These are phyloP conservation scores for Nematolebias whitei DNA, from an alignment of 2,113 vertebrate genomes.

Conservation along the genomic window DNA sequence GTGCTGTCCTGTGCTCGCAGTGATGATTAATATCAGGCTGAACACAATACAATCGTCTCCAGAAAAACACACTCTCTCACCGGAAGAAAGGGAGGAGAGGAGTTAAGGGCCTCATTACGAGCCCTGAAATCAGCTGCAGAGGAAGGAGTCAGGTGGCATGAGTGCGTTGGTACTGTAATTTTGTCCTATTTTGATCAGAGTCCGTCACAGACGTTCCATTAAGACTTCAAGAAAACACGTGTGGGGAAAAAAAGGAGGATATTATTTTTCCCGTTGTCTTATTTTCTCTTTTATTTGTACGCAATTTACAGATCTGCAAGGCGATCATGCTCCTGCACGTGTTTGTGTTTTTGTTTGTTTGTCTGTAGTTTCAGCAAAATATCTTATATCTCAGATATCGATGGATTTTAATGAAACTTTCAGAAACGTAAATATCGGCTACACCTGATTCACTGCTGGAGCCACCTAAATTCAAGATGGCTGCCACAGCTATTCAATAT, in stretches of 20 bases:
- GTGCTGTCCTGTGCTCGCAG: too few relatives aligned
- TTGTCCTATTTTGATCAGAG: neutral
- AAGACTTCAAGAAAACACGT: neutral
- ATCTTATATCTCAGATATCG: too few relatives aligned
- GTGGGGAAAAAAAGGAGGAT: neutral
- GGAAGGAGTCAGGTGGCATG: neutral
- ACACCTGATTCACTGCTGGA: too few relatives aligned
- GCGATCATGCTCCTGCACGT: too few relatives aligned
- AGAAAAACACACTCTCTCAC: neutral
- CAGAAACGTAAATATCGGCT: too few relatives aligned
- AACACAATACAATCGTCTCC: neutral
- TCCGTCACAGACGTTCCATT: neutral
- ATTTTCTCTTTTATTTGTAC: conserved; percentile 23
- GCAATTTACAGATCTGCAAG: neutral
- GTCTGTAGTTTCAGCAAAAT: too few relatives aligned
- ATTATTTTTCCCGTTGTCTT: neutral
- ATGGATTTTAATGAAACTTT: too few relatives aligned
- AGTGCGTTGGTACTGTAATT: neutral
- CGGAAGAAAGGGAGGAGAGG: neutral
- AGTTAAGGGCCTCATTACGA: neutral
- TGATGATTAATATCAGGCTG: too few relatives aligned
- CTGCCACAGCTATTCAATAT: too few relatives aligned
- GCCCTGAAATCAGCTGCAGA: neutral
- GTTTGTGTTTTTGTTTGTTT: too few relatives aligned
- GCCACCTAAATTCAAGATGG: too few relatives aligned